Conservation (phyloP, 2,888 invertebrate genomes). For the Acanthosepion pharaonis region DNA sequence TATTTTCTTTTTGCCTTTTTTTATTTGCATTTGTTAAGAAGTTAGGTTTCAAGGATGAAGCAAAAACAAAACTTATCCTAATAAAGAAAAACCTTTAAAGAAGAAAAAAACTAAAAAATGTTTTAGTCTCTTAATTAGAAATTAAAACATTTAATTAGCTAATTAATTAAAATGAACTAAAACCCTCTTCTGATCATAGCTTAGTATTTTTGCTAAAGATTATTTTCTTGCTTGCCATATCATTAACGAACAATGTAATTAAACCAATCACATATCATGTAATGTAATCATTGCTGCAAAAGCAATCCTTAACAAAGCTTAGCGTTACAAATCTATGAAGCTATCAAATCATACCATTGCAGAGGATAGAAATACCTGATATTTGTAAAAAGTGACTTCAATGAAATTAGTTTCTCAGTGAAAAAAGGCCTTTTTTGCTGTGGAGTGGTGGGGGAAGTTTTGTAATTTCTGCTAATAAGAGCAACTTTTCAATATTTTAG, state of each 20-base stretch:
- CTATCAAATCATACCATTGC: not conserved
- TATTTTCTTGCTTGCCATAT: not conserved
- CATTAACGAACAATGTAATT: not conserved
- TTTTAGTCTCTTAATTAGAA: not conserved
- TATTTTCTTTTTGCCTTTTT: not conserved
- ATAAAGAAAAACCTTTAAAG: not conserved
- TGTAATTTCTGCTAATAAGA: not conserved
- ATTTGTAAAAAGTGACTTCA: not conserved
- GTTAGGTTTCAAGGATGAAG: not conserved
- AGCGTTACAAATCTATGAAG: not conserved
- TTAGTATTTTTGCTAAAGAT: not conserved
- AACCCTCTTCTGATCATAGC: not conserved
- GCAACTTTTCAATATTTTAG: not conserved
- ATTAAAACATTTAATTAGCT: conserved; percentile 33
- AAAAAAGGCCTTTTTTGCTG: not conserved
- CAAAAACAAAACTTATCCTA: not conserved
- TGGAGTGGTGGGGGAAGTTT: not conserved
- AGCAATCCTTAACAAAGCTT: not conserved
- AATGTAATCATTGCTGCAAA: not conserved
- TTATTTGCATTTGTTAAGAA: not conserved
- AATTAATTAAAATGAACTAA: not conserved
- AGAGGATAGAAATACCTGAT: not conserved
- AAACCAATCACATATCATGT: not conserved
- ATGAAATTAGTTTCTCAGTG: not conserved
- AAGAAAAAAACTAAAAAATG: not conserved